Evolutionary conservation across 2,888 invertebrate species (phyloP), one percentile per base, ranked within the genome.

Genomic region (Halictus quadricinctus): DNA sequence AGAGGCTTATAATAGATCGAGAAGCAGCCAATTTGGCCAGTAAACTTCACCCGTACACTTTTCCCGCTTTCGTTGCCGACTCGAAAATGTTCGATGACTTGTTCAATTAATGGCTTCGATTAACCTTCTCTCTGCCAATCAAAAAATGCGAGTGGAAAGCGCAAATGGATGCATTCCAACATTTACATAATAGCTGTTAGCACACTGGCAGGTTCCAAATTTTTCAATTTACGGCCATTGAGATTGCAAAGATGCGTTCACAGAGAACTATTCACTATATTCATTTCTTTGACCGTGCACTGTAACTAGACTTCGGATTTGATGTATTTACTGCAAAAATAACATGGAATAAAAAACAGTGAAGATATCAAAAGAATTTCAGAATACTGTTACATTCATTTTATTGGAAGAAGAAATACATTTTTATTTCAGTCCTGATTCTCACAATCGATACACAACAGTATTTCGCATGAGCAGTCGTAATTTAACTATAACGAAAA

Each of bases 1-100:
- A 89, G 87, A 54, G 76, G 85, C 87, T 90, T 91, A 92, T 92
- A 91, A 92, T 92, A 93, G 92, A 88, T 46, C 82, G 76, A 79
- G 70, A 79, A 85, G 79, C 60, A 76, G 87, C 89, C 89, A 89
- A 91, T 90, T 88, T 90, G 91, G 88, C 88, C 69, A 60, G 60
- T 82, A 80, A 87, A 76, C 54, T 74, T 81, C 69, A 76, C 69
- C 48, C 64, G 70, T 58, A 70, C 50, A 72, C 74, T 76, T 29
- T 69, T 64, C 60, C 48, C 54, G 64, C 25, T 70, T 69, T 58
- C 7, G 18, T 77, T 36, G 46, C 41, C 21, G 8, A 21, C 21
- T 21, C 41, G 41, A 69, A 41, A 69, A 69, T 41, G 66, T 66
- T 41, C 21, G n/a, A 58, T 54, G 8, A 7, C 18, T 50, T 7